Base-by-base conservation (phyloP, 92 coral and sea anemone species). In the Isaurus tuberculatus region DNA sequence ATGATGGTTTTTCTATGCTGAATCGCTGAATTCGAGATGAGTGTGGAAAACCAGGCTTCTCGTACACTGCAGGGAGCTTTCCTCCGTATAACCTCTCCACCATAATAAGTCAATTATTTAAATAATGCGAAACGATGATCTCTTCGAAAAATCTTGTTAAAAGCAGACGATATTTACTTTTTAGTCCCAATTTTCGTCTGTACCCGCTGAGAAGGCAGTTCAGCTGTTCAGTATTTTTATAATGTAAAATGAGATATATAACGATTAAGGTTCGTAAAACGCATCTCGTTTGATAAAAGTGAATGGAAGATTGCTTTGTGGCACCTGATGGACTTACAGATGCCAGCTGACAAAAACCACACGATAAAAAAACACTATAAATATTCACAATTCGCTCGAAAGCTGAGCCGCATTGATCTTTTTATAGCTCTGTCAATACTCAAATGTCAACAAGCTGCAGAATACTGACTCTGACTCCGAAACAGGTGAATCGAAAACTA, bases 31-130 rank as follows among this genome's bases (percentile, higher is more conserved):
- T 65, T 75, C 81, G 48, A 32, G 67, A 32, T 17, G 88, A 70
- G 6, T 51, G 68, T 33, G 65, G 60, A 14, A 79, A 5, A 51
- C 61, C 55, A 49, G 80, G 70, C 25, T 78, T 86, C 13, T 78
- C 70, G 63, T 71, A 67, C 19, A 30, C 26, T 26, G 36, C 31
- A 4, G 85, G 82, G 2, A 37, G 48, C 44, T 75, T 88, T 29
- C 91, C 91, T 14, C 91, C 88, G 42, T 74, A 88, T 46, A 88
- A 70, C 27, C 88, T 71, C 40, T 88, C 91, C 8, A 88, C 91
- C 91, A 88, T 88, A 65, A 30, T 32, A 43, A 16, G 57, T 44
- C 26, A 23, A n/a, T n/a, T n/a, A n/a, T n/a, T n/a, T n/a, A n/a
- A n/a, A n/a, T n/a, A n/a, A n/a, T n/a, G n/a, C n/a, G n/a, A n/a